Evolutionary conservation across 2,888 invertebrate species (phyloP).

Genomic region (Gonocerus acuteangulatus): DNA sequence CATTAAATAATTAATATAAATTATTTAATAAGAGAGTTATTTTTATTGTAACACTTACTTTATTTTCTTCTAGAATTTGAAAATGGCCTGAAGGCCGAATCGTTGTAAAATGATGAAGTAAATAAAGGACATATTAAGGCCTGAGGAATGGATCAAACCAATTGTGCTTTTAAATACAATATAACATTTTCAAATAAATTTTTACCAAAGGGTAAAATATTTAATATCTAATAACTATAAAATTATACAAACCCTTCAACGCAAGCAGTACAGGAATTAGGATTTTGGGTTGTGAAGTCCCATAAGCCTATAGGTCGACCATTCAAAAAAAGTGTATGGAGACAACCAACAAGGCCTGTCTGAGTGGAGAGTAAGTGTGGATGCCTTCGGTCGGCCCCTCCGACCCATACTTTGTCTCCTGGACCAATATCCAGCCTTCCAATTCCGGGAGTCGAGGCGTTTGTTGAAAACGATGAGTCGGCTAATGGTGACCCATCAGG

Average conservation of each 20-base stretch:
- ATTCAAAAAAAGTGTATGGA: conserved; percentile 72
- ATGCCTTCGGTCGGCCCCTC: conserved; percentile 46
- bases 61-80: too few relatives aligned
- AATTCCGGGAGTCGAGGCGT: conserved; percentile 51
- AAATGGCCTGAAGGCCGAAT: too few relatives aligned
- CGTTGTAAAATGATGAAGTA: too few relatives aligned
- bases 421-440: conserved; percentile 53
- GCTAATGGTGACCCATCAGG: conserved; percentile 44
- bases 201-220: too few relatives aligned
- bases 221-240: too few relatives aligned
- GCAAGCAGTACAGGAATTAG: conserved; percentile 63
- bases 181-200: too few relatives aligned
- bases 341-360: conserved; percentile 63
- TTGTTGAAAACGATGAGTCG: conserved; percentile 43
- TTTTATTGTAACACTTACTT: too few relatives aligned
- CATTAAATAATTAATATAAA: too few relatives aligned
- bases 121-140: too few relatives aligned
- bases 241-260: conserved; percentile 56
- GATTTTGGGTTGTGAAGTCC: conserved; percentile 68
- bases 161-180: too few relatives aligned
- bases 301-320: conserved; percentile 74
- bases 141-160: too few relatives aligned
- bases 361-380: conserved; percentile 46
- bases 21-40: too few relatives aligned
- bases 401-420: conserved; percentile 50